Percentiles rank a stretch among this genome's conserved stretches.
Conservation (phyloP, 1,140 invertebrate genomes). For the Drosophila eugracilis region DNA sequence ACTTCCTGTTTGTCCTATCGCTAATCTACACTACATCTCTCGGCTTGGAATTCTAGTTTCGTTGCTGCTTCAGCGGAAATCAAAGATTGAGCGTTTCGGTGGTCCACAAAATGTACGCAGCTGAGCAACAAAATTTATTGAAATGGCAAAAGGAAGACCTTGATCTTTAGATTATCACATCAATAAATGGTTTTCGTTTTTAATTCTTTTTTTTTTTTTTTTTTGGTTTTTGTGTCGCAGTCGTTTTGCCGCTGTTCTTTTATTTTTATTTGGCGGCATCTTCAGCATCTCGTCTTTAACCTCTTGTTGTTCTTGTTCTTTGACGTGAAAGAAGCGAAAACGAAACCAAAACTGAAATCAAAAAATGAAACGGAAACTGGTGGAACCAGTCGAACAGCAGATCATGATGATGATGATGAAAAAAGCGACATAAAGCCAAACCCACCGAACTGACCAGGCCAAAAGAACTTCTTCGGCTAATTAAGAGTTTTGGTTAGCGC, state of each 20-base stretch:
- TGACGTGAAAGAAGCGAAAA: conserved; percentile 58
- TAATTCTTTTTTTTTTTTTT: conserved; percentile 22
- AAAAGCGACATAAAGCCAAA: conserved; percentile 17
- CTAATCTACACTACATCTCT: conserved; percentile 48
- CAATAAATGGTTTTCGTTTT: conserved; percentile 73
- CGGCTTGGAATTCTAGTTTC: conserved; percentile 52
- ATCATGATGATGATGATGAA: too few relatives aligned
- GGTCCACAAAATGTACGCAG: conserved; percentile 52
- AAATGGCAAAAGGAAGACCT: conserved; percentile 81
- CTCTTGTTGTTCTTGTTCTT: conserved; percentile 56
- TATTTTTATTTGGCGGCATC: conserved; percentile 39
- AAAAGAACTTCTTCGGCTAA: conserved; percentile 76
- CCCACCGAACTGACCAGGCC: conserved; percentile 11
- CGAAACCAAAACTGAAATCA: conserved; percentile 52
- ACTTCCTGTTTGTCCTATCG: conserved; percentile 51
- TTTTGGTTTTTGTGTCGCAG: conserved; percentile 50
- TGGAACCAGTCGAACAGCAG: conserved; percentile 68
- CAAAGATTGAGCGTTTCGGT: conserved; percentile 43
- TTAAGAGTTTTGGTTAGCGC: conserved; percentile 61
- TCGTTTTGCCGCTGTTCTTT: conserved; percentile 26
- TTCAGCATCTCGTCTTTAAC: conserved; percentile 34
- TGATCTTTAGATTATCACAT: conserved; percentile 82
- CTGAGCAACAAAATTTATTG: conserved; percentile 58
- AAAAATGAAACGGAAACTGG: conserved; percentile 66
- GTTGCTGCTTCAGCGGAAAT: conserved; percentile 30